Conservation (phyloP, 2,797 vertebrate genomes). For the Arremon aurantiirostris region DNA sequence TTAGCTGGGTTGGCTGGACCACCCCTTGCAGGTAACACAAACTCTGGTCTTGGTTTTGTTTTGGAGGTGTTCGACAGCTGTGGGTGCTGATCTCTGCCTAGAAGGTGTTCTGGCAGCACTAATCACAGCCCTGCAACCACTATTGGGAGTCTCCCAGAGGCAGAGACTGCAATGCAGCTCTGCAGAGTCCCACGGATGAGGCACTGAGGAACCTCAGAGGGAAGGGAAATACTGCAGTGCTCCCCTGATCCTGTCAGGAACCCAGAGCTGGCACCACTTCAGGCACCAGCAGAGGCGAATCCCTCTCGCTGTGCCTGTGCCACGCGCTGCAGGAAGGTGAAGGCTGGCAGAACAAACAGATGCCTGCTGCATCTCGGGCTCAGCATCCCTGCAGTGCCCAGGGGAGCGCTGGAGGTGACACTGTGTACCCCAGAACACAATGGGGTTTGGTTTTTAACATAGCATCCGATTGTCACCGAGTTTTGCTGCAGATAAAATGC, state of each 20-base stretch:
- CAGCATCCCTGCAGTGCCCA: background rate
- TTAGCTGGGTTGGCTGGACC: constrained; percentile 92
- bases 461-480: background rate
- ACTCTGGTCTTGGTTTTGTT: background rate
- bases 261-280: background rate
- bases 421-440: rapidly evolving
- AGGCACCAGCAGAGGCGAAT: background rate
- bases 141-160: background rate
- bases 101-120: background rate
- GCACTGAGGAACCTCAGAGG: constrained; percentile 38
- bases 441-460: background rate
- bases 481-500: background rate
- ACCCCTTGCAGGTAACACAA: constrained; percentile 88
- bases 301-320: background rate
- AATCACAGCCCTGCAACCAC: background rate
- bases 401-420: background rate
- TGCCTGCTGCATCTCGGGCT: background rate
- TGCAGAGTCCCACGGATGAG: constrained; percentile 42
- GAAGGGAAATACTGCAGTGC: constrained; percentile 41
- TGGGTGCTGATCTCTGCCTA: background rate
- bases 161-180: constrained; percentile 56
- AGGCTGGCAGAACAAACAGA: background rate
- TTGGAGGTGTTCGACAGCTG: background rate
- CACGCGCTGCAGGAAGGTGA: background rate
- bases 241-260: constrained; percentile 15